Percentiles rank a stretch among this genome's conserved stretches.
Conservation (phyloP, 2,113 vertebrate species). For the Syngnathoides biaculeatus region DNA sequence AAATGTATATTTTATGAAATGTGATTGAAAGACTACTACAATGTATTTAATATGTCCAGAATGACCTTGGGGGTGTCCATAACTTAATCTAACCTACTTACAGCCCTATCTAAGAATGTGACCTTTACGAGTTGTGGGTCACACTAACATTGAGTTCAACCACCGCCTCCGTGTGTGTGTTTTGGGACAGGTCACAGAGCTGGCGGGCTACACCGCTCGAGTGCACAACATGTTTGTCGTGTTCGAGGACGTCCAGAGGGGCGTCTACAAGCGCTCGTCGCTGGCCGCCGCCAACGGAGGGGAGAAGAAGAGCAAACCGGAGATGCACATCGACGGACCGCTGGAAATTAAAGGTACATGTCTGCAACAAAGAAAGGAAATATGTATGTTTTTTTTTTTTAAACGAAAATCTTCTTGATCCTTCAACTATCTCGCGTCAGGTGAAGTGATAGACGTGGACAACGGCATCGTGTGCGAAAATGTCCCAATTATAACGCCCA, state of each 20-base stretch:
- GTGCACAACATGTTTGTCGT: constrained; percentile 95
- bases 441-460: constrained; percentile 93
- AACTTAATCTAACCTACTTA: not conserved
- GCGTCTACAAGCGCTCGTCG: constrained; percentile 86
- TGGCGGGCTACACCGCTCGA: constrained; percentile 93
- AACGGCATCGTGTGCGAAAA: constrained; percentile 95
- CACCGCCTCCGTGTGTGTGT: constrained; percentile 5
- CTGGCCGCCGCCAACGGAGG: constrained; percentile 63
- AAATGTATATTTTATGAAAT: no score
- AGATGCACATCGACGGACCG: constrained; percentile 77
- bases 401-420: not conserved
- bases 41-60: no score
- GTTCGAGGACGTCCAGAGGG: constrained; percentile 92
- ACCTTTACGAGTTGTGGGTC: not conserved
- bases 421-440: constrained; percentile 60
- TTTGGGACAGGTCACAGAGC: constrained; percentile 84
- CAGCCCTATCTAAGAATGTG: not conserved
- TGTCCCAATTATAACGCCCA: constrained; percentile 97
- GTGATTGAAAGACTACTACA: no score
- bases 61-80: no score
- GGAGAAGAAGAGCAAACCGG: constrained; percentile 69
- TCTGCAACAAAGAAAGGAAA: not conserved
- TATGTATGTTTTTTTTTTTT: not conserved
- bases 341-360: constrained; percentile 87
- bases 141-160: not conserved